A percentile compares a stretch with the other conserved stretches of the same genome.
These are phyloP conservation scores for Ophraella communa DNA, from an alignment of 2,888 invertebrate species.

Conservation along the genomic window DNA sequence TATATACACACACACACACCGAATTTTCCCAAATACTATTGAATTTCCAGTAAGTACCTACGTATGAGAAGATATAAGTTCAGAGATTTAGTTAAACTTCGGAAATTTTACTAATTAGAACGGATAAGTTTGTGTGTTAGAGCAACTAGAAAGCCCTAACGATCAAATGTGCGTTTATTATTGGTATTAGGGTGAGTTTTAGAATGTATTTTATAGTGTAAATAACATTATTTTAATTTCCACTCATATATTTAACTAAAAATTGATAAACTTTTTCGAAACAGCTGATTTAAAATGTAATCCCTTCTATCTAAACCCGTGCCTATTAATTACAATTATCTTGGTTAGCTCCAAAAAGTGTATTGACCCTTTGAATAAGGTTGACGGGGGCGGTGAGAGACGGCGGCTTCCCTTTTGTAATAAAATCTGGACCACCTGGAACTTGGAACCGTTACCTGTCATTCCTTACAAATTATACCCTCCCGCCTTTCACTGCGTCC, in stretches of 20 bases:
- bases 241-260: too few species aligned
- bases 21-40: constrained; percentile 6
- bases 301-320: neutral
- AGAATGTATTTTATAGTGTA: too few species aligned
- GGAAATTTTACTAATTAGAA: constrained; percentile 9
- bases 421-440: constrained; percentile 32
- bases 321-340: neutral
- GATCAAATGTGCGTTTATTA: neutral
- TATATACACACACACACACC: too few species aligned
- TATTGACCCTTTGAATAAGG: constrained; percentile 10
- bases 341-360: constrained; percentile 4
- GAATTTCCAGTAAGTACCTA: constrained; percentile 5
- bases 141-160: neutral
- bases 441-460: constrained; percentile 27
- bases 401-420: constrained; percentile 22
- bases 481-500: constrained; percentile 25
- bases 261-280: too few species aligned
- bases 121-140: neutral
- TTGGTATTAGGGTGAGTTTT: too few species aligned
- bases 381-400: neutral
- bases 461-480: constrained; percentile 30
- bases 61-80: neutral
- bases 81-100: neutral
- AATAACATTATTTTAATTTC: too few species aligned
- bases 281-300: too few species aligned